Evolutionary conservation across 2,888 invertebrate genomes (phyloP).

Genomic region (Synanthedon vespiformis): DNA sequence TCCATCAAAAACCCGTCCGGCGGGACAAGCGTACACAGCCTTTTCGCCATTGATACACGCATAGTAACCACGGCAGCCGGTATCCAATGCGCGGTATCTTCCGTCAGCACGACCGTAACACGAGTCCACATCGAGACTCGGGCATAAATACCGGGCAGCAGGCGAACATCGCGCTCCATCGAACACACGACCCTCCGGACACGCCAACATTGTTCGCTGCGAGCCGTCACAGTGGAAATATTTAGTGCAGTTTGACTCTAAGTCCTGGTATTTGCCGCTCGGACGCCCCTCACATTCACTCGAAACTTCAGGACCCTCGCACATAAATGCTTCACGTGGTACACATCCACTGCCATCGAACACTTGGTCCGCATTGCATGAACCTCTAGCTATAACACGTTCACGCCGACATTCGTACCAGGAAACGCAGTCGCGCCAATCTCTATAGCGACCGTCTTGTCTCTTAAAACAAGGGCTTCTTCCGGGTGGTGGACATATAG

Average conservation of each 20-base stretch:
- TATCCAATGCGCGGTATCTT: slow-evolving; percentile 58
- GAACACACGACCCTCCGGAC: slow-evolving; percentile 46
- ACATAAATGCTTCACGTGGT: slow-evolving; percentile 40
- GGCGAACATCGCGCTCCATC: slow-evolving; percentile 57
- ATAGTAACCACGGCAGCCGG: slow-evolving; percentile 72
- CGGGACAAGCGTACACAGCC: slow-evolving; percentile 69
- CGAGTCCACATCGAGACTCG: slow-evolving; percentile 57
- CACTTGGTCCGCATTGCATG: slow-evolving; percentile 53
- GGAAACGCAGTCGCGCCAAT: slow-evolving; percentile 57
- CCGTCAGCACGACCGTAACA: slow-evolving; percentile 68
- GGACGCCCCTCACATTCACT: slow-evolving; percentile 54
- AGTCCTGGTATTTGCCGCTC: slow-evolving; percentile 68
- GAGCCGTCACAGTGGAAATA: slow-evolving; percentile 63
- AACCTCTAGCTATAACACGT: slow-evolving; percentile 48
- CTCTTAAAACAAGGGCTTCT: slow-evolving; percentile 57
- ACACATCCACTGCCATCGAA: slow-evolving; percentile 66
- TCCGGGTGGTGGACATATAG: slow-evolving; percentile 56
- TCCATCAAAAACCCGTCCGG: slow-evolving; percentile 66
- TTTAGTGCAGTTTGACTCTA: slow-evolving; percentile 60
- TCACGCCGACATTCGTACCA: slow-evolving; percentile 65
- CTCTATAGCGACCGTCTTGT: slow-evolving; percentile 51
- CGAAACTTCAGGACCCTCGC: slow-evolving; percentile 54
- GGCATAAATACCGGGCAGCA: slow-evolving; percentile 44
- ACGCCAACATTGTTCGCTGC: slow-evolving; percentile 45
- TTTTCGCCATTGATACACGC: slow-evolving; percentile 68